Base-by-base conservation (phyloP, 1,140 invertebrate species). In the Dufourea novaeangliae region DNA sequence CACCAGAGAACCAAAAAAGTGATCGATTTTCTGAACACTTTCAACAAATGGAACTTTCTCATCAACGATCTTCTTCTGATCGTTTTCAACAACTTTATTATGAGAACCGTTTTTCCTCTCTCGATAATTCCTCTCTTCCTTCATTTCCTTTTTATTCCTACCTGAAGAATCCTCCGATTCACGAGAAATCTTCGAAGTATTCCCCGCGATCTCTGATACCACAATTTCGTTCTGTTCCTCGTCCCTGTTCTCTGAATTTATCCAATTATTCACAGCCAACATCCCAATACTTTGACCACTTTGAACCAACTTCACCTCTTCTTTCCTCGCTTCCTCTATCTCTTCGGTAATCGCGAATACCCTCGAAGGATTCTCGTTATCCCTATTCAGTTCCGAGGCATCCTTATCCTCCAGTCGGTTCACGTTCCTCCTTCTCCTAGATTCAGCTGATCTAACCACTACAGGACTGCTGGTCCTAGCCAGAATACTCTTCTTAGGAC, bases 401-500 rank as follows among this genome's bases (percentile, higher is more conserved):
- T 12, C 34, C 25, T 37, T 56, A 2, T 74, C 61, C 3, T 66
- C 56, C 2, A n/a, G 20, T 50, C 12, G 25, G 20, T 0, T 71
- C 17, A 22, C 5, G 11, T 8, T 71, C 22, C 59, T 83, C n/a
- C n/a, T 78, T n/a, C 63, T 82, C 20, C 56, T 74, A 0, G 17
- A n/a, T 2, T 74, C 77, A 1, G 20, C 29, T 6, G 67, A 1
- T 1, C 46, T 68, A 25, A 32, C 32, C 5, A 39, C 10, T 2
- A 77, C 17, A 8, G 66, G 64, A 34, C 56, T 77, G 17, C 52
- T 75, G 0, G 64, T 88, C 29, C 85, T 89, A 0, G 83, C 70
- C 1, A 92, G 80, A 22, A 92, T 92, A 70, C 90, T 86, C 39
- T 92, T 92, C 34, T 91, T 92, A 1, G 91, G 91, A 56, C 91